These are phyloP conservation scores for Unio delphinus DNA, from an alignment of 2,888 invertebrate species.

Conservation along the genomic window DNA sequence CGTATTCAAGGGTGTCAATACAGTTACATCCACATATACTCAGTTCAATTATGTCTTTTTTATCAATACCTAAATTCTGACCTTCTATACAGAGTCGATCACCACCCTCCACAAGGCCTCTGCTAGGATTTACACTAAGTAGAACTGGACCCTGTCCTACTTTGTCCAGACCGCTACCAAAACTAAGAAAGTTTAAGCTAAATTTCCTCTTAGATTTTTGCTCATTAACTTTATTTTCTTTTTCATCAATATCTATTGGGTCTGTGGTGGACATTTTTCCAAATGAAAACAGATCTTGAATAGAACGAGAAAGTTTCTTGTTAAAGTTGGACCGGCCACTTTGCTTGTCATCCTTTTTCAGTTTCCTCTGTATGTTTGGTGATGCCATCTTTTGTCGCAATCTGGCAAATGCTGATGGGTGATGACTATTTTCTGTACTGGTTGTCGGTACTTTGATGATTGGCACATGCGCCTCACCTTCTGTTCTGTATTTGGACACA, in stretches of 20 bases:
- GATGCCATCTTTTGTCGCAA: constrained; percentile 35
- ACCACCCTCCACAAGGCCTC: constrained; percentile 59
- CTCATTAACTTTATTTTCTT: constrained; percentile 26
- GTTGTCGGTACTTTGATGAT: constrained; percentile 13
- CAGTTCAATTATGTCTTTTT: constrained; percentile 64
- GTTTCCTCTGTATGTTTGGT: constrained; percentile 23
- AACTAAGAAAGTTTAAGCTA: constrained; percentile 43
- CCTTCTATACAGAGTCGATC: constrained; percentile 63
- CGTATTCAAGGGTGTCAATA: constrained; percentile 61
- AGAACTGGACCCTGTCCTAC: constrained; percentile 57
- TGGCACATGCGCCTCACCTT: constrained; percentile 29
- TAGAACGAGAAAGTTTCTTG: constrained; percentile 61
- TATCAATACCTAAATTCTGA: constrained; percentile 60
- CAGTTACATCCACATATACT: constrained; percentile 66
- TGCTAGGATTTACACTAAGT: constrained; percentile 57
- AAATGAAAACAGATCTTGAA: constrained; percentile 61
- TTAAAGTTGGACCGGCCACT: constrained; percentile 49
- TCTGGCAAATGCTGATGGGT: constrained; percentile 34
- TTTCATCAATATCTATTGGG: constrained; percentile 36
- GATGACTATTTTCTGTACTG: constrained; percentile 17
- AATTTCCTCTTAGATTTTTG: constrained; percentile 28
- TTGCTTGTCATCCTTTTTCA: constrained; percentile 23
- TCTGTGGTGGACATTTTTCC: constrained; percentile 38
- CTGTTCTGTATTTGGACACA: constrained; percentile 56
- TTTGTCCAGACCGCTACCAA: constrained; percentile 45